phyloP scores from a whole-genome alignment of 2,797 vertebrate genomes.

The Urophycis tenuis region DNA sequence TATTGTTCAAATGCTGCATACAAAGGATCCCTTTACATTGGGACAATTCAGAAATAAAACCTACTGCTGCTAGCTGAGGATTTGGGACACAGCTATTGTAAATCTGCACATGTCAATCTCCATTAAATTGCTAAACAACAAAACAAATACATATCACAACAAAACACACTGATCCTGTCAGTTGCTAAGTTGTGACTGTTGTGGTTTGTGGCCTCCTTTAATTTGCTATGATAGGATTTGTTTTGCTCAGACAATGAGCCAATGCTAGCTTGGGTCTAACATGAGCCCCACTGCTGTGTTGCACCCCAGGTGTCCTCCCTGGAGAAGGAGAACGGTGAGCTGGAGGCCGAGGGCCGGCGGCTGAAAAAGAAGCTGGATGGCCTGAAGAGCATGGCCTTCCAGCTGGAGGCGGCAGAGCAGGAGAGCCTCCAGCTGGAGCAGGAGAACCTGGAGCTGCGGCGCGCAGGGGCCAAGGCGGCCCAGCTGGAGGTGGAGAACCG shows the following conservation, averaged over 20 bases:
- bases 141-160: too few relatives aligned
- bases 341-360: conserved; percentile 85
- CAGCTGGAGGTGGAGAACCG: conserved; percentile 90
- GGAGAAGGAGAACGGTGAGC: conserved; percentile 88
- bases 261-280: neutral
- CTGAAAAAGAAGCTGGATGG: conserved; percentile 87
- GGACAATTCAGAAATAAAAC: too few relatives aligned
- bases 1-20: too few relatives aligned
- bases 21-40: too few relatives aligned
- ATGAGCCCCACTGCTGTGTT: neutral
- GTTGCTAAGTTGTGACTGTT: too few relatives aligned
- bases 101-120: too few relatives aligned
- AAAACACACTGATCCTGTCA: too few relatives aligned
- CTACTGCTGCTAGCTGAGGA: too few relatives aligned
- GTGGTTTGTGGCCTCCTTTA: neutral
- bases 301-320: conserved; percentile 61
- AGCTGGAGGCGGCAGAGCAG: conserved; percentile 89
- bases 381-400: conserved; percentile 85
- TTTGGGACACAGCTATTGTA: too few relatives aligned
- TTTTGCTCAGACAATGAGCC: too few relatives aligned
- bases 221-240: neutral
- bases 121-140: too few relatives aligned
- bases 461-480: conserved; percentile 80
- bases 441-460: conserved; percentile 88
- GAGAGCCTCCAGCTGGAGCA: conserved; percentile 90